phyloP scores from a whole-genome alignment of 2,797 vertebrate species.

The Dipus sagitta region DNA sequence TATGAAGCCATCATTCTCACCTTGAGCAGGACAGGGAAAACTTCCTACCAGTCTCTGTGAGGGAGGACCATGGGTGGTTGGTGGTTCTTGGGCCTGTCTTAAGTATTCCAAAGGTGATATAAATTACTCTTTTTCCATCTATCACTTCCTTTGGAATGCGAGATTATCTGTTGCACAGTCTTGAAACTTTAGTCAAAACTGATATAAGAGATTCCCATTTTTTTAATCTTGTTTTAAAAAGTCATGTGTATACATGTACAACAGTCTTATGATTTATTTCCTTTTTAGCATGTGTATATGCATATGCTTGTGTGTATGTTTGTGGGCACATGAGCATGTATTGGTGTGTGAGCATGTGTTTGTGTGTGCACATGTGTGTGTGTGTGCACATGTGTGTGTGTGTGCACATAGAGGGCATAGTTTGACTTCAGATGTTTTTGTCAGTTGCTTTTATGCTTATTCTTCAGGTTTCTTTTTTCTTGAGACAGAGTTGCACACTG shows the following conservation, averaged over 20 bases:
- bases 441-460: too few relatives aligned
- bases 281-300: too few relatives aligned
- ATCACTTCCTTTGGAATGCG: not conserved
- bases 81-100: not conserved
- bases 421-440: too few relatives aligned
- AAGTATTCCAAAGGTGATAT: not conserved
- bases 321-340: too few relatives aligned
- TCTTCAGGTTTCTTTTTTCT: too few relatives aligned
- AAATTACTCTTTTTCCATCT: not conserved
- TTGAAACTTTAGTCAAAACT: constrained; percentile 5
- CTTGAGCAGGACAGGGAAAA: not conserved
- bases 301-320: too few relatives aligned
- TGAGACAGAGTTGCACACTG: too few relatives aligned
- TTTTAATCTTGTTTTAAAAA: not conserved
- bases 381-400: too few relatives aligned
- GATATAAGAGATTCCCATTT: not conserved
- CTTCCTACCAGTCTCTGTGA: fast-evolving
- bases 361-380: too few relatives aligned
- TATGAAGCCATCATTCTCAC: not conserved
- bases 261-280: not conserved
- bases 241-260: not conserved
- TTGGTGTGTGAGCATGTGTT: too few relatives aligned
- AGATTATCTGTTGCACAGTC: not conserved
- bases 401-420: too few relatives aligned
- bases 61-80: not conserved